Evolutionary conservation across 2,888 invertebrate species (phyloP), one percentile per base, ranked within the genome.

Genomic region (Ennomos erosarius): DNA sequence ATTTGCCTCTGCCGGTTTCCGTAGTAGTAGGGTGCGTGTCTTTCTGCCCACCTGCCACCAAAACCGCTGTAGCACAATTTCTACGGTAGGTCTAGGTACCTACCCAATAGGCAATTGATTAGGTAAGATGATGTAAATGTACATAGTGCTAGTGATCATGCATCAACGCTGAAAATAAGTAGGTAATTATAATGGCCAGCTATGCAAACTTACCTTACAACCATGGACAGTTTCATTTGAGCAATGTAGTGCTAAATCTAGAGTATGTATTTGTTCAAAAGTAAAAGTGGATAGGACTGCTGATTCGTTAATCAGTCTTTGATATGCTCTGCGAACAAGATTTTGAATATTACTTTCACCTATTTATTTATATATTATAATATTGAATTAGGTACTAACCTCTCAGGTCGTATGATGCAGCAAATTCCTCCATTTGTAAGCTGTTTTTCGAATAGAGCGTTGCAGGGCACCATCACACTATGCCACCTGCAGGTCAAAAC

Each of bases 401-500:
- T 35, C 12, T 33, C 43, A 8, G 84, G 75, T 8, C 70, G 62
- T 73, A 83, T 76, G 0, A 86, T 74, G 60, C 91, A 91, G 64
- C 90, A 90, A 0, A 79, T 62, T 0, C 90, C 90, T 71, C 76
- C 80, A 6, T 68, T 64, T 0, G 84, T 88, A 2, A 85, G 34
- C 36, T 81, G 71, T 49, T 78, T 81, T 3, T 68, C 55, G 53
- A 90, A 90, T 13, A 91, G 59, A 6, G 64, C 12, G 1, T 67
- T 65, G 54, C 90, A 90, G 0, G 84, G 75, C 9, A 84, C 50
- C 26, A 69, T 58, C 0, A 42, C 51, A 10, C 67, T 58, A 50
- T 82, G 80, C 80, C 84, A 87, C 33, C 85, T 77, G 48, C 90
- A 91, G 37, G 65, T 75, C 26, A 62, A 68, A 1, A 78, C 64